phyloP scores from a whole-genome alignment of 2,888 invertebrate genomes.

The Lysandra bellargus region DNA sequence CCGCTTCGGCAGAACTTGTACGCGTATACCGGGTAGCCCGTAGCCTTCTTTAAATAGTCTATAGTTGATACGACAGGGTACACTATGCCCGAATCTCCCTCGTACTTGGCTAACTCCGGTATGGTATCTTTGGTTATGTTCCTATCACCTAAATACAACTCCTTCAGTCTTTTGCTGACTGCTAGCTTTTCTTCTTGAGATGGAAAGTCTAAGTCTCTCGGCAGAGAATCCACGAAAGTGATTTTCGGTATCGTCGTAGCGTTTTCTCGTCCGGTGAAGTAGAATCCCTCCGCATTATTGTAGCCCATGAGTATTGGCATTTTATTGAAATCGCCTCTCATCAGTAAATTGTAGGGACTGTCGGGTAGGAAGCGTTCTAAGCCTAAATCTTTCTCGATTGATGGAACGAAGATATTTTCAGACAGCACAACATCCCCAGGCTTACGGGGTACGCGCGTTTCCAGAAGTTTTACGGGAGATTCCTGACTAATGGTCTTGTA shows the following conservation, averaged over 20 bases:
- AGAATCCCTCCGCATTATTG: slow-evolving; percentile 66
- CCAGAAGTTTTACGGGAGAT: slow-evolving; percentile 52
- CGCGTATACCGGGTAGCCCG: slow-evolving; percentile 52
- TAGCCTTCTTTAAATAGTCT: slow-evolving; percentile 53
- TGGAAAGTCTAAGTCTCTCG: slow-evolving; percentile 60
- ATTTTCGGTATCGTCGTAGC: slow-evolving; percentile 58
- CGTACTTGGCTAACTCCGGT: slow-evolving; percentile 59
- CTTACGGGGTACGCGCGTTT: slow-evolving; percentile 58
- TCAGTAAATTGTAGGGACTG: slow-evolving; percentile 59
- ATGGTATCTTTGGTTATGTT: slow-evolving; percentile 57
- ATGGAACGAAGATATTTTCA: slow-evolving; percentile 70
- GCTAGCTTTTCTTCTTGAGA: slow-evolving; percentile 48
- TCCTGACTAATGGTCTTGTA: slow-evolving; percentile 54
- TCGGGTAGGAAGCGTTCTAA: slow-evolving; percentile 57
- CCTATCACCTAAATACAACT: slow-evolving; percentile 68
- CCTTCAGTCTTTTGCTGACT: slow-evolving; percentile 53
- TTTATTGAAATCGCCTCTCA: slow-evolving; percentile 54
- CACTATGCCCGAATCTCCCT: slow-evolving; percentile 63
- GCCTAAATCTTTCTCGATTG: slow-evolving; percentile 56
- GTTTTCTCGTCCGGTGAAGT: slow-evolving; percentile 70
- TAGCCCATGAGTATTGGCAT: slow-evolving; percentile 67
- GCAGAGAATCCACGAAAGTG: slow-evolving; percentile 57
- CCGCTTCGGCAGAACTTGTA: slow-evolving; percentile 66
- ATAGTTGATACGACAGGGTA: slow-evolving; percentile 59
- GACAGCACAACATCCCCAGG: slow-evolving; percentile 62